These are phyloP conservation scores for Rhagonycha lutea DNA, from an alignment of 2,888 invertebrate species.

Conservation along the genomic window DNA sequence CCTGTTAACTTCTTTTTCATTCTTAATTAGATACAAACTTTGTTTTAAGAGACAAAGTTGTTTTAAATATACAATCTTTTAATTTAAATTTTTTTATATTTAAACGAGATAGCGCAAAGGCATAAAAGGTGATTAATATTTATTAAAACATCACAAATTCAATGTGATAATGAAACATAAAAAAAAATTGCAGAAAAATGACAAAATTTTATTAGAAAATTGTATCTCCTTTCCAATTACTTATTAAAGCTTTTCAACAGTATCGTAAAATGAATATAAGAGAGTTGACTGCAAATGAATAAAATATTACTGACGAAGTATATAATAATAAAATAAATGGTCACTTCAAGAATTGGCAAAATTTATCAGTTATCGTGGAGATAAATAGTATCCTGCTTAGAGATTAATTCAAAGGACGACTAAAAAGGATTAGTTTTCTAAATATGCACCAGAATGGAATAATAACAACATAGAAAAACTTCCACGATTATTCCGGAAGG, in stretches of 20 bases:
- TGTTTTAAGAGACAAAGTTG: not conserved
- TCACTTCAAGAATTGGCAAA: too few relatives aligned
- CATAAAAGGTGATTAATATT: not conserved
- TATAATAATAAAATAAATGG: too few relatives aligned
- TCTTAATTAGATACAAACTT: conserved; percentile 2
- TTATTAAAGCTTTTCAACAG: not conserved
- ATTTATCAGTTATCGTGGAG: too few relatives aligned
- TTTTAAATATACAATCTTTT: not conserved
- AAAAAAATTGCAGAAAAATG: not conserved
- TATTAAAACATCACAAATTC: not conserved
- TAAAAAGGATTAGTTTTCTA: too few relatives aligned
- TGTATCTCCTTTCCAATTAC: not conserved
- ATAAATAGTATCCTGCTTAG: too few relatives aligned
- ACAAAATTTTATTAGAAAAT: not conserved
- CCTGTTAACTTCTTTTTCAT: not conserved
- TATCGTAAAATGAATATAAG: not conserved
- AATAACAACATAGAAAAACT: too few relatives aligned
- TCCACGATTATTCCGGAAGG: too few relatives aligned
- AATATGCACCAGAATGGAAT: too few relatives aligned
- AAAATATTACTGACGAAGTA: not conserved
- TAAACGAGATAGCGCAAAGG: not conserved
- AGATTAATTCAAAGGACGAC: too few relatives aligned
- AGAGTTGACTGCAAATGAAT: not conserved
- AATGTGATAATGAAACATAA: not conserved
- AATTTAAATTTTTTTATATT: not conserved